Evolutionary conservation across 64 coral and sea anemone genomes (phyloP).

Genomic region (Anthopleura sola): DNA sequence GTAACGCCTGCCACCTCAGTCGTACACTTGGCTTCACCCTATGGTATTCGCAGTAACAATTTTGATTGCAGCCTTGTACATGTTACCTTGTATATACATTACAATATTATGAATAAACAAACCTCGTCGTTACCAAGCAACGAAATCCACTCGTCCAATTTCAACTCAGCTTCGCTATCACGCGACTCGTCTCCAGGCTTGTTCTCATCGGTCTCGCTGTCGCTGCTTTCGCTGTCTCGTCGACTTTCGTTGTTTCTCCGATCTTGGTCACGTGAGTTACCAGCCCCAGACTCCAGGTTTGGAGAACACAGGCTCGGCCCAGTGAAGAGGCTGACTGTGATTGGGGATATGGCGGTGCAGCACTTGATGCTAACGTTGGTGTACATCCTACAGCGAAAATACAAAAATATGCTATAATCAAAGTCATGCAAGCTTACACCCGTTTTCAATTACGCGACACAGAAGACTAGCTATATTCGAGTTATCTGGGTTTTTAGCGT

Average conservation of each 20-base stretch:
- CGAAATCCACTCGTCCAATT: constrained; percentile 82
- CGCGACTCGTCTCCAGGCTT: constrained; percentile 44
- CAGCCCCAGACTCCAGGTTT: constrained; percentile 57
- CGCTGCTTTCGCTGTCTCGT: constrained; percentile 79
- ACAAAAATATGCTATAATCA: too few relatives aligned
- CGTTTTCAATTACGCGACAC: too few relatives aligned
- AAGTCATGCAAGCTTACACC: too few relatives aligned
- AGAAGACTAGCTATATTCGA: too few relatives aligned
- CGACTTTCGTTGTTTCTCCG: constrained; percentile 51
- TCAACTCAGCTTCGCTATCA: constrained; percentile 63
- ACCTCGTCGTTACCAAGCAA: constrained; percentile 82
- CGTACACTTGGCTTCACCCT: background rate
- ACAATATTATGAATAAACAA: background rate
- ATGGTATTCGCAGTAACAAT: too few relatives aligned
- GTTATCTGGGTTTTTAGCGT: too few relatives aligned
- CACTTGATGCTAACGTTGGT: constrained; percentile 79
- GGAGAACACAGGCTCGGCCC: constrained; percentile 86
- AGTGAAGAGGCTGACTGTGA: constrained; percentile 67
- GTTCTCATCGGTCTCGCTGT: constrained; percentile 76
- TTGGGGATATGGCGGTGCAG: constrained; percentile 75
- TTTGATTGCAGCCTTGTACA: too few relatives aligned
- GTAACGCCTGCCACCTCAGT: background rate
- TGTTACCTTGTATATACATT: background rate
- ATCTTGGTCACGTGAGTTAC: constrained; percentile 50
- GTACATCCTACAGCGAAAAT: constrained; percentile 44